Evolutionary conservation across 2,888 invertebrate genomes (phyloP).

Genomic region (Bombylius discolor): DNA sequence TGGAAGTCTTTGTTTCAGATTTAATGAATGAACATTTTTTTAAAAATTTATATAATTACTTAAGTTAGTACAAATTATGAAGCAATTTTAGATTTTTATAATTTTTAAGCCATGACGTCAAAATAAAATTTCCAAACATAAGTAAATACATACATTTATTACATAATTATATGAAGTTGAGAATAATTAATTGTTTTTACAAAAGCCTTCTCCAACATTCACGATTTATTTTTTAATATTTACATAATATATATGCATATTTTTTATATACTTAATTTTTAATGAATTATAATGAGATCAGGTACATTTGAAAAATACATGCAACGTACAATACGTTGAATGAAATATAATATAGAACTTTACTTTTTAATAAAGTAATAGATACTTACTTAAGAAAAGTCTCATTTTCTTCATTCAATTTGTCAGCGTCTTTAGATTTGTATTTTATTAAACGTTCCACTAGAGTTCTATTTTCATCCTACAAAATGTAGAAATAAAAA

Average conservation of each 20-base stretch:
- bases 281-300: too few species aligned
- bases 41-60: conserved; percentile 13
- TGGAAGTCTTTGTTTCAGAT: conserved; percentile 36
- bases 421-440: conserved; percentile 90
- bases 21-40: conserved; percentile 20
- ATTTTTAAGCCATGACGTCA: conserved; percentile 4
- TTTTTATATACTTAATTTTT: too few species aligned
- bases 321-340: too few species aligned
- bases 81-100: conserved; percentile 11
- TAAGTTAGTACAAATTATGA: conserved; percentile 6
- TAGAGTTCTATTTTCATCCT: conserved; percentile 78
- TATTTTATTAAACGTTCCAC: conserved; percentile 79
- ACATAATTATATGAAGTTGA: too few species aligned
- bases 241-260: too few species aligned
- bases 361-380: neutral
- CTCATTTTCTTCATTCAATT: conserved; percentile 94
- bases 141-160: too few species aligned
- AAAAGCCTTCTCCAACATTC: too few species aligned
- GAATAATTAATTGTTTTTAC: too few species aligned
- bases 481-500: conserved; percentile 28
- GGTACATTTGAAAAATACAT: too few species aligned
- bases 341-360: too few species aligned
- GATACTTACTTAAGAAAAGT: conserved; percentile 69
- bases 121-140: neutral
- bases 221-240: too few species aligned